Conservation (phyloP, 1,140 invertebrate species). For the roundworm (Caenorhabditis elegans) region DNA sequence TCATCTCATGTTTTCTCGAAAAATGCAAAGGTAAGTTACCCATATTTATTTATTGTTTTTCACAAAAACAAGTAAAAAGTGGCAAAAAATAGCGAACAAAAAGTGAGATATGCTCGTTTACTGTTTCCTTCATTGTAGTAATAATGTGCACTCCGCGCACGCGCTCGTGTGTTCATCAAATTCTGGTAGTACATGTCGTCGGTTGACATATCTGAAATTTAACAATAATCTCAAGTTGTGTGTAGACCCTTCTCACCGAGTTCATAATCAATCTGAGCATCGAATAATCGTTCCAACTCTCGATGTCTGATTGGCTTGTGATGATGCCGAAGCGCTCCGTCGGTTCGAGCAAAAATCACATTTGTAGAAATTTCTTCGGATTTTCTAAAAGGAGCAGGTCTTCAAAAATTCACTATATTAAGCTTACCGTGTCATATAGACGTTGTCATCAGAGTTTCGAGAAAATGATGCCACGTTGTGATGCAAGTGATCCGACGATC, state of each 20-base stretch:
- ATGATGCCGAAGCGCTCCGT: not conserved
- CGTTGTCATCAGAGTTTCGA: slow-evolving; percentile 11
- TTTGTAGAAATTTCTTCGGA: not conserved
- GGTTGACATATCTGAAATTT: not conserved
- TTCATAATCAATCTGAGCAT: slow-evolving; percentile 15
- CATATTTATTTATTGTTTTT: not conserved
- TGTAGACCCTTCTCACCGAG: not conserved
- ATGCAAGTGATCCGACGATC: not conserved
- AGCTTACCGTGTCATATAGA: not conserved
- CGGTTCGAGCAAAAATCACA: not conserved
- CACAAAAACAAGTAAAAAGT: not conserved
- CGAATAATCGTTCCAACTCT: not conserved
- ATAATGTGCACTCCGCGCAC: slow-evolving; percentile 8
- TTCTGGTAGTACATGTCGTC: not conserved
- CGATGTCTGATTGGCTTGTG: slow-evolving; percentile 7
- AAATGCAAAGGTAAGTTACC: not conserved
- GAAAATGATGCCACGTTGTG: not conserved
- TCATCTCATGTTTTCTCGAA: slow-evolving; percentile 3
- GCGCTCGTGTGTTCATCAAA: not conserved
- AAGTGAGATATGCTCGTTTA: not conserved
- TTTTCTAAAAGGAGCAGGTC: too few relatives aligned
- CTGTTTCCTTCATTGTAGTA: not conserved
- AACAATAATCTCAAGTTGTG: too few relatives aligned
- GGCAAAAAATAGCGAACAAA: not conserved
- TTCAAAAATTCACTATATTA: too few relatives aligned